A percentile compares a stretch with the other conserved stretches of the same genome.
These are phyloP conservation scores for Drosophila guanche DNA, from an alignment of 1,140 invertebrate genomes.

Conservation along the genomic window DNA sequence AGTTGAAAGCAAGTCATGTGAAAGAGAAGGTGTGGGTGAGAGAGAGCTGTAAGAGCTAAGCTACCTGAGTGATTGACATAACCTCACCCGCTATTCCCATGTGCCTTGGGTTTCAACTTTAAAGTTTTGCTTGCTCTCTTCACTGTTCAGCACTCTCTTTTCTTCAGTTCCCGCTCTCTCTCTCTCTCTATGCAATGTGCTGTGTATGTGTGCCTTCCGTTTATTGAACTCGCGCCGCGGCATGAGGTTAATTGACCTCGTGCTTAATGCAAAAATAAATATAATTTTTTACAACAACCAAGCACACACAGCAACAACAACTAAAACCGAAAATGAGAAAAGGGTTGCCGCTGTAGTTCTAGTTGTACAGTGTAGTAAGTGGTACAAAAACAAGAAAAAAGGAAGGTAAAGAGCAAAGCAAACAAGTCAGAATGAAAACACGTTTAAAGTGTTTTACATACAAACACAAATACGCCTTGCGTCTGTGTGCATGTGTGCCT, in stretches of 20 bases:
- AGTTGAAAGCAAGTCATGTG: too few relatives aligned
- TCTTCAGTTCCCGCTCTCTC: slow-evolving; percentile 1
- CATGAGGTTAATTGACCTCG: slow-evolving; percentile 83
- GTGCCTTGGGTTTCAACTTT: slow-evolving; percentile 22
- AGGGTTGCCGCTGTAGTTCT: slow-evolving; percentile 49
- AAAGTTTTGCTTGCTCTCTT: slow-evolving; percentile 40
- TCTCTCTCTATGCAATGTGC: slow-evolving; percentile 14
- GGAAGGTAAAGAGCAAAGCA: slow-evolving; percentile 73
- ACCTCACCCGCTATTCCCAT: too few relatives aligned
- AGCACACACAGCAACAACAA: slow-evolving; percentile 22
- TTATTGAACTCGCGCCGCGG: slow-evolving; percentile 78
- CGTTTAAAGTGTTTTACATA: slow-evolving; percentile 75
- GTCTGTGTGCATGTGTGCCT: slow-evolving; percentile 13
- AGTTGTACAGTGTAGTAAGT: slow-evolving; percentile 53
- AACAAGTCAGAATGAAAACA: slow-evolving; percentile 73
- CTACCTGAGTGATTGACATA: too few relatives aligned
- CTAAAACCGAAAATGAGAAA: slow-evolving; percentile 61
- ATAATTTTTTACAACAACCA: slow-evolving; percentile 66
- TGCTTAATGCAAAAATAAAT: slow-evolving; percentile 83
- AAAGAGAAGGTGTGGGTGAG: too few relatives aligned
- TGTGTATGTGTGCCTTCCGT: slow-evolving; percentile 65
- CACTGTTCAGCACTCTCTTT: too few relatives aligned
- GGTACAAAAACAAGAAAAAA: slow-evolving; percentile 31
- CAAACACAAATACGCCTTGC: slow-evolving; percentile 38
- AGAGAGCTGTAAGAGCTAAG: too few relatives aligned